phyloP scores from a whole-genome alignment of 2,113 vertebrate genomes.

The Peromyscus leucopus region DNA sequence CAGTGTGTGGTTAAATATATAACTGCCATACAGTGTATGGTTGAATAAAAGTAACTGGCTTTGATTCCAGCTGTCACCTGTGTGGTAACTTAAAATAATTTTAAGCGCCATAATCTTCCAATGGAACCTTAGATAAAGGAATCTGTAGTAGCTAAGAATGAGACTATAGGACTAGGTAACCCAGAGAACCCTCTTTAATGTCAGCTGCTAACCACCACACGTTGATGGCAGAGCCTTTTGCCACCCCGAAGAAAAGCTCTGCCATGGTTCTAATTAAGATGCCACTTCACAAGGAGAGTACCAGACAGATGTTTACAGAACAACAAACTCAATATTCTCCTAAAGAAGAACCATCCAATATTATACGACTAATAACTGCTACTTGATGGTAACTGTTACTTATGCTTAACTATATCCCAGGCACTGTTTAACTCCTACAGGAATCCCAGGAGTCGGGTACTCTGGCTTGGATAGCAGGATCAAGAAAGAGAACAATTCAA shows the following conservation, averaged over 20 bases:
- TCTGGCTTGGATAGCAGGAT: neutral
- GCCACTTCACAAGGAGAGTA: neutral
- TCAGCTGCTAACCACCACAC: neutral
- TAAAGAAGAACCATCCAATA: neutral
- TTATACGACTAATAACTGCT: neutral
- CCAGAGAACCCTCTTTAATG: neutral
- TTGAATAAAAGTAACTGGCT: neutral
- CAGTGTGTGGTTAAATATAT: neutral
- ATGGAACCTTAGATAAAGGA: neutral
- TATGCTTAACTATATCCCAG: neutral
- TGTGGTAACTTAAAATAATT: conserved; percentile 7
- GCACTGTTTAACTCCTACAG: conserved; percentile 17
- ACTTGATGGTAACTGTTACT: conserved; percentile 6
- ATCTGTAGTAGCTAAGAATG: neutral
- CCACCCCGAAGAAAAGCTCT: neutral
- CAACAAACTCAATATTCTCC: conserved; percentile 13
- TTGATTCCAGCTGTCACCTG: neutral
- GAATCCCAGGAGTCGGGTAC: neutral
- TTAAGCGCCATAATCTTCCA: conserved; percentile 31
- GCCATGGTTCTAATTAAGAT: neutral
- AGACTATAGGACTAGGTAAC: neutral
- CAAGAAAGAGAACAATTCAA: conserved; percentile 39
- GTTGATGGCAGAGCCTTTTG: neutral
- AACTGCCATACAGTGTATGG: neutral
- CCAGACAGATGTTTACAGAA: neutral